Evolutionary conservation across 1,140 invertebrate species (phyloP), one percentile per base, ranked within the genome.

Genomic region (Bombus haemorrhoidalis): DNA sequence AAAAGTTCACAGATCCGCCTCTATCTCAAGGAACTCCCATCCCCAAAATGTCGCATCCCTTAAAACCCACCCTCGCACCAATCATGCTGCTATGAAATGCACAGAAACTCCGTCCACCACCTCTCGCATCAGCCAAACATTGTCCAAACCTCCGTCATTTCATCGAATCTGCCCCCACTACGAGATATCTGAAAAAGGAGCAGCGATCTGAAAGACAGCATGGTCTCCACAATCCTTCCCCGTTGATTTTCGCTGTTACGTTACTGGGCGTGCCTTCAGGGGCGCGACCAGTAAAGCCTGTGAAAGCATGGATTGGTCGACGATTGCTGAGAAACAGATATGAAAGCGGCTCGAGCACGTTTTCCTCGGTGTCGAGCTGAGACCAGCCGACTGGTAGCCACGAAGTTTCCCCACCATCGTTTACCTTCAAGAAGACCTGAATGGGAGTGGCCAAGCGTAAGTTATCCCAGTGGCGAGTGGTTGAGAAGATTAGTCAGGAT

Each of bases 361-460:
- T 81, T 32, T 81, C 43, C 78, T 34, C n/a, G 57, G 57, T n/a
- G 4, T 34, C 32, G 62, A 3, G 12, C 32, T 12, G 22, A 28
- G 25, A 62, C 3, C 34, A 41, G 28, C 15, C 37, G 57, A 59
- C 57, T 64, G 25, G 78, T 32, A 25, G 28, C 15, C 32, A 25
- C 32, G 0, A 37, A n/a, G 18, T 4, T 62, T 13, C 71, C 84
- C 84, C 84, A 74, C 78, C 62, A 81, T 18, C 25, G 5, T 0
- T 28, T 6, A n/a, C 34, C 9, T 69, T 15, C 53, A 18, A 37
- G 32, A 41, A 64, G 47, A 18, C 10, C 12, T n/a, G 77, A 71
- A 84, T 90, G 87, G 92, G 93, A 89, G 92, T 91, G 91, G 89
- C 92, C 66, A 87, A n/a, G 10, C 82, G 85, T 86, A 91, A 92